Evolutionary conservation across 2,888 invertebrate species (phyloP).

Genomic region (Steinernema carpocapsae): DNA sequence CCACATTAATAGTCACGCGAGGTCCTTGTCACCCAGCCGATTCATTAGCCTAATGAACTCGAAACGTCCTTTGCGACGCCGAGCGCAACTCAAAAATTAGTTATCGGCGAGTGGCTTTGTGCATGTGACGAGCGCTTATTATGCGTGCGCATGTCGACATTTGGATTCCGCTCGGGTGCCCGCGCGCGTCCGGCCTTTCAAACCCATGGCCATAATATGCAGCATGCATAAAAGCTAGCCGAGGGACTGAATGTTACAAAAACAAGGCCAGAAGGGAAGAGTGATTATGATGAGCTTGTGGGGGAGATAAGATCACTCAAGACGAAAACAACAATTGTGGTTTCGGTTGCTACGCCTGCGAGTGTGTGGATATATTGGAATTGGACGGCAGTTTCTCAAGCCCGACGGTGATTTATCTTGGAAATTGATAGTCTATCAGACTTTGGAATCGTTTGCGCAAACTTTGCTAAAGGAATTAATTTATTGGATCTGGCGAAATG

Average conservation of each 20-base stretch:
- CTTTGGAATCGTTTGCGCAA: slow-evolving; percentile 11
- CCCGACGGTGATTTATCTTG: slow-evolving; percentile 16
- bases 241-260: too few species aligned
- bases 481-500: not conserved
- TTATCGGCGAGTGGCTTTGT: slow-evolving; percentile 26
- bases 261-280: too few species aligned
- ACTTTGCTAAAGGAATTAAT: slow-evolving; percentile 19
- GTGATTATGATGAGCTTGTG: too few species aligned
- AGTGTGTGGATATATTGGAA: not conserved
- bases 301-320: too few species aligned
- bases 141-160: slow-evolving; percentile 34
- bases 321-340: too few species aligned
- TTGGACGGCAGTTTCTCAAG: not conserved
- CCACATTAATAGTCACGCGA: not conserved
- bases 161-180: slow-evolving; percentile 30
- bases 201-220: too few species aligned
- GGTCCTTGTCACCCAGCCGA: not conserved
- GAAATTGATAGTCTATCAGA: slow-evolving; percentile 22
- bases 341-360: not conserved
- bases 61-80: slow-evolving; percentile 5
- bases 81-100: slow-evolving; percentile 13
- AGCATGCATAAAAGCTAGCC: too few species aligned
- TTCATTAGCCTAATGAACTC: slow-evolving; percentile 15
- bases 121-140: slow-evolving; percentile 31
- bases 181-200: not conserved